A percentile compares a stretch with the other conserved stretches of the same genome.
Conservation (phyloP, 2,888 invertebrate genomes). For the Lissocephala sabroskyi region DNA sequence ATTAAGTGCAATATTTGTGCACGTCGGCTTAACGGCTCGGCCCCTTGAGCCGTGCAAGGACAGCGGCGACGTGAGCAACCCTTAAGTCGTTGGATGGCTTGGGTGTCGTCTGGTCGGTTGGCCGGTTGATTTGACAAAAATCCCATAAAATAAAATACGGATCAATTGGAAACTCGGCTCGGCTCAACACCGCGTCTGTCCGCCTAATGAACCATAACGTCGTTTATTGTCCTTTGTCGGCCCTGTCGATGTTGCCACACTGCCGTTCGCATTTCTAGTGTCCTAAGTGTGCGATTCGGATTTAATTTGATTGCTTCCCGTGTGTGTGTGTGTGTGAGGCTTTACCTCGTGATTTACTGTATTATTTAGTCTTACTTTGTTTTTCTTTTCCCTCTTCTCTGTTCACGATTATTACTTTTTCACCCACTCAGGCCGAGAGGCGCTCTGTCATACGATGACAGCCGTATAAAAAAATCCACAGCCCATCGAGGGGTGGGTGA, state of each 20-base stretch:
- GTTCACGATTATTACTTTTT: slow-evolving; percentile 58
- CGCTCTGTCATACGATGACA: slow-evolving; percentile 10
- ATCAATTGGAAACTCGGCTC: slow-evolving; percentile 41
- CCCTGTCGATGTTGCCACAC: no score
- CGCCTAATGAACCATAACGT: slow-evolving; percentile 64
- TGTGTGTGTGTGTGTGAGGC: slow-evolving; percentile 27
- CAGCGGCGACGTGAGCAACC: not conserved
- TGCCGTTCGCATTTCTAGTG: slow-evolving; percentile 15
- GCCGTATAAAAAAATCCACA: not conserved
- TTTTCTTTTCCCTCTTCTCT: no score
- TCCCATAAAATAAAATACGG: slow-evolving; percentile 38
- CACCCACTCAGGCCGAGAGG: no score
- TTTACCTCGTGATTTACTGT: slow-evolving; percentile 64
- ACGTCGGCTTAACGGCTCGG: slow-evolving; percentile 32
- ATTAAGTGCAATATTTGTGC: slow-evolving; percentile 34
- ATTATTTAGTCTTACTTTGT: slow-evolving; percentile 63
- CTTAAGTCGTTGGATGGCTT: not conserved
- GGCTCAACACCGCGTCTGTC: not conserved
- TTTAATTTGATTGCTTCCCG: slow-evolving; percentile 62
- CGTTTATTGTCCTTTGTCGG: slow-evolving; percentile 57
- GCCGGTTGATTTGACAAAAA: slow-evolving; percentile 25
- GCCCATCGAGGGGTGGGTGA: no score
- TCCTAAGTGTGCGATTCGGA: slow-evolving; percentile 61
- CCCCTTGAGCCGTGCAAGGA: no score
- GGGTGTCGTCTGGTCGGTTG: not conserved